Evolutionary conservation across 2,888 invertebrate species (phyloP).

Genomic region (Rotaria magnacalcarata): DNA sequence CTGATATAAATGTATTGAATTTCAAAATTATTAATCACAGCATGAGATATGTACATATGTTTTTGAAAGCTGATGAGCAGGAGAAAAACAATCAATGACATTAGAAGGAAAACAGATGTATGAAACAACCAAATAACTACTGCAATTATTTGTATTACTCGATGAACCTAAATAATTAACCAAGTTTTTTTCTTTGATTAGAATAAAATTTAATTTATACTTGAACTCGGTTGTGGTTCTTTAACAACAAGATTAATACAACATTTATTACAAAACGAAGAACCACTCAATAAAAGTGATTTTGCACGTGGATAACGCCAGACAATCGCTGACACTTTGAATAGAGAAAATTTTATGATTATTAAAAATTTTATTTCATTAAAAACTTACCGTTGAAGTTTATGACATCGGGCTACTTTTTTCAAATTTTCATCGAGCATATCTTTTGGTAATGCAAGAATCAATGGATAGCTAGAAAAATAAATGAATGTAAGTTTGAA

Average conservation of each 20-base stretch:
- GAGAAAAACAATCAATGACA: no score
- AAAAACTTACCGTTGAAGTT: conserved; percentile 68
- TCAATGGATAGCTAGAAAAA: conserved; percentile 71
- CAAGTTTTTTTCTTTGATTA: no score
- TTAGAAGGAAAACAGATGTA: no score
- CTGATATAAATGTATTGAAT: no score
- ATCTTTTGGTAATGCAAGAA: conserved; percentile 78
- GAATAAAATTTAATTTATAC: neutral
- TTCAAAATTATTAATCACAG: no score
- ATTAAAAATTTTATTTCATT: no score
- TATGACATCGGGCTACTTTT: conserved; percentile 78
- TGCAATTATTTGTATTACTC: conserved; percentile 63
- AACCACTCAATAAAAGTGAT: conserved; percentile 74
- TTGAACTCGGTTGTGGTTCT: conserved; percentile 5
- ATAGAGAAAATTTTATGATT: no score
- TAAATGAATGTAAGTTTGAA: no score
- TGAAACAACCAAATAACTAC: no score
- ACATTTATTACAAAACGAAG: conserved; percentile 76
- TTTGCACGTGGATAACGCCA: conserved; percentile 85
- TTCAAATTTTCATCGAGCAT: conserved; percentile 84
- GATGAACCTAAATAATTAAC: conserved; percentile 49
- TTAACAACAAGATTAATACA: conserved; percentile 82
- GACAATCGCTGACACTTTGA: conserved; percentile 72
- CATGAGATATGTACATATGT: no score
- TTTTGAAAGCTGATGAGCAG: no score